Evolutionary conservation across 1,140 invertebrate genomes (phyloP).

Genomic region (Drosophila hydei): DNA sequence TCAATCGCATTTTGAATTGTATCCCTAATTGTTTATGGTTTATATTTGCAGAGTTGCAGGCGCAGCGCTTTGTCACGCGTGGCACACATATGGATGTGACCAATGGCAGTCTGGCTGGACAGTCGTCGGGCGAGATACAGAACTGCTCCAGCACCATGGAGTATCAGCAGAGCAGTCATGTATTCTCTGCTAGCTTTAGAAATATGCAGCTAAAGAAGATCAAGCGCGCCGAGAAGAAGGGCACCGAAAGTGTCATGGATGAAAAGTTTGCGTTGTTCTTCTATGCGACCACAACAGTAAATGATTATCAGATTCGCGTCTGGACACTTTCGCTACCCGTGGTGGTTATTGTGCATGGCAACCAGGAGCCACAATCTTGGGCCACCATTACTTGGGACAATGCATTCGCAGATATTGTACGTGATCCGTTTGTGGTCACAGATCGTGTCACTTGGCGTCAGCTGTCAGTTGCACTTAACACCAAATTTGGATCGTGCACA

Average conservation of each 20-base stretch:
- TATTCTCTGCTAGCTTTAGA: constrained; percentile 93
- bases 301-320: constrained; percentile 77
- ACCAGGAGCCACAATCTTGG: constrained; percentile 98
- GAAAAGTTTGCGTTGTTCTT: constrained; percentile 98
- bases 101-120: constrained; percentile 52
- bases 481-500: constrained; percentile 94
- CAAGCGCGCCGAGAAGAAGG: constrained; percentile 95
- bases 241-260: constrained; percentile 98
- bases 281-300: constrained; percentile 87
- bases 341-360: constrained; percentile 99
- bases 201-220: constrained; percentile 98
- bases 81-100: constrained; percentile 62
- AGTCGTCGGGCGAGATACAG: constrained; percentile 94
- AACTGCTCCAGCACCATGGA: constrained; percentile 98
- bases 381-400: constrained; percentile 99
- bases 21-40: neutral
- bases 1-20: neutral
- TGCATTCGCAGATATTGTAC: constrained; percentile 95
- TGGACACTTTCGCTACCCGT: constrained; percentile 98
- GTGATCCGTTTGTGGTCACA: constrained; percentile 95
- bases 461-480: constrained; percentile 94
- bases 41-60: constrained; percentile 61
- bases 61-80: constrained; percentile 70
- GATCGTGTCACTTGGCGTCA: constrained; percentile 94
- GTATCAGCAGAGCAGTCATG: constrained; percentile 92